These are phyloP conservation scores for Chironomus striatipennis DNA, from an alignment of 1,140 invertebrate genomes.

Conservation along the genomic window DNA sequence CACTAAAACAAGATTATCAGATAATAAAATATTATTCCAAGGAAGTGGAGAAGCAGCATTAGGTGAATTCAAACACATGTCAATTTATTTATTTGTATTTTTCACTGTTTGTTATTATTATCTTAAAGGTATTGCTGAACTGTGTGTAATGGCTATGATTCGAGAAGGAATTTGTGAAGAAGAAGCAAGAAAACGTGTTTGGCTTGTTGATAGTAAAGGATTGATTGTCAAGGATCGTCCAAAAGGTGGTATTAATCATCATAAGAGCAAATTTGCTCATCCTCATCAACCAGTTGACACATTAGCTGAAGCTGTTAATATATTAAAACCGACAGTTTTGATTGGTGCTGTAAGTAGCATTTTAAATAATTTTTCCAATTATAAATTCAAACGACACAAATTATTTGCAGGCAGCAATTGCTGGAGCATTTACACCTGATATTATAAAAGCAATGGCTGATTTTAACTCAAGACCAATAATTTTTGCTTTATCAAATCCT, in stretches of 20 bases:
- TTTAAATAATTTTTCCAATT: no score
- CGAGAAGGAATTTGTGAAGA: conserved; percentile 62
- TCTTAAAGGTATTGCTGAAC: conserved; percentile 59
- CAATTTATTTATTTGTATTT: no score
- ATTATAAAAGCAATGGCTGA: conserved; percentile 75
- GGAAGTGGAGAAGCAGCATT: conserved; percentile 85
- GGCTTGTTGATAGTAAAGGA: conserved; percentile 58
- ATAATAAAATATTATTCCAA: conserved; percentile 83
- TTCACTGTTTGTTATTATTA: no score
- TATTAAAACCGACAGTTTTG: conserved; percentile 72
- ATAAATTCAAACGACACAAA: no score
- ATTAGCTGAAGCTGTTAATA: conserved; percentile 66
- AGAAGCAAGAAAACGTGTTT: conserved; percentile 65
- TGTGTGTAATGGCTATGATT: conserved; percentile 82
- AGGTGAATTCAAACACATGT: no score
- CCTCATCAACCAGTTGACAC: conserved; percentile 56
- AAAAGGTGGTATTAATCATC: conserved; percentile 60
- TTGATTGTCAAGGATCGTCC: conserved; percentile 70
- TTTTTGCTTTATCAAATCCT: conserved; percentile 95
- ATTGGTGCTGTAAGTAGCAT: conserved; percentile 66
- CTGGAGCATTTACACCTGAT: conserved; percentile 74
- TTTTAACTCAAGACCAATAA: conserved; percentile 68
- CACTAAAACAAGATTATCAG: conserved; percentile 64
- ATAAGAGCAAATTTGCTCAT: conserved; percentile 71
- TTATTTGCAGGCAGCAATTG: conserved; percentile 48